phyloP scores from a whole-genome alignment of 2,888 invertebrate species.

The Diaphora mendica region DNA sequence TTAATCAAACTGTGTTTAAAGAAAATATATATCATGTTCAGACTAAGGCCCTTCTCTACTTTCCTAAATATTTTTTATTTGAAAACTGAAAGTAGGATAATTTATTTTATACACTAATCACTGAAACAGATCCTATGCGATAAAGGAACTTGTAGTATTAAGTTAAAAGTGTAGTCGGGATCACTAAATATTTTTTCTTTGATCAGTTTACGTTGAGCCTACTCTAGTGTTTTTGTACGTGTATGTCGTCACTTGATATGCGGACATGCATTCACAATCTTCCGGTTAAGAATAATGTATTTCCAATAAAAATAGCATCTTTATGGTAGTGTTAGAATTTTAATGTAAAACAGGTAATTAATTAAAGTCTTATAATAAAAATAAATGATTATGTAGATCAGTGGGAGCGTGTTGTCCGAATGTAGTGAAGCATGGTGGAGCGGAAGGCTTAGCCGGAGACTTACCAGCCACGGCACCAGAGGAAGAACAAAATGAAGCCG shows the following conservation, averaged over 20 bases:
- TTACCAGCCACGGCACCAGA: conserved; percentile 79
- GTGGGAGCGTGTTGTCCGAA: conserved; percentile 94
- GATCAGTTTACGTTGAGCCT: neutral
- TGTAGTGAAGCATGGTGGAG: conserved; percentile 62
- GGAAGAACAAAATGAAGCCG: conserved; percentile 78
- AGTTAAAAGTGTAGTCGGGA: neutral
- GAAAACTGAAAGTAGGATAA: no score
- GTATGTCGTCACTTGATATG: neutral
- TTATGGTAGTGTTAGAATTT: neutral
- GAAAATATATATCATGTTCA: no score
- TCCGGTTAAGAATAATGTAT: neutral
- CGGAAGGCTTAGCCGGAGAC: conserved; percentile 83
- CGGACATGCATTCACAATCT: neutral
- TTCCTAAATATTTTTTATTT: no score
- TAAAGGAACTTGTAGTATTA: neutral
- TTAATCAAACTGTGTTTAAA: neutral
- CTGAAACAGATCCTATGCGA: neutral
- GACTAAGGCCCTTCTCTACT: no score
- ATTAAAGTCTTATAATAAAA: conserved; percentile 20
- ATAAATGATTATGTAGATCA: conserved; percentile 55
- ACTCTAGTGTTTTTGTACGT: neutral
- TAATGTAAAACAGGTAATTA: neutral
- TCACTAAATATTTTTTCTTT: neutral
- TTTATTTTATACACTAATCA: no score
- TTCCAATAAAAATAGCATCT: neutral